These are phyloP conservation scores for Neopipo cinnamomea DNA, from an alignment of 2,113 vertebrate genomes.

Conservation along the genomic window DNA sequence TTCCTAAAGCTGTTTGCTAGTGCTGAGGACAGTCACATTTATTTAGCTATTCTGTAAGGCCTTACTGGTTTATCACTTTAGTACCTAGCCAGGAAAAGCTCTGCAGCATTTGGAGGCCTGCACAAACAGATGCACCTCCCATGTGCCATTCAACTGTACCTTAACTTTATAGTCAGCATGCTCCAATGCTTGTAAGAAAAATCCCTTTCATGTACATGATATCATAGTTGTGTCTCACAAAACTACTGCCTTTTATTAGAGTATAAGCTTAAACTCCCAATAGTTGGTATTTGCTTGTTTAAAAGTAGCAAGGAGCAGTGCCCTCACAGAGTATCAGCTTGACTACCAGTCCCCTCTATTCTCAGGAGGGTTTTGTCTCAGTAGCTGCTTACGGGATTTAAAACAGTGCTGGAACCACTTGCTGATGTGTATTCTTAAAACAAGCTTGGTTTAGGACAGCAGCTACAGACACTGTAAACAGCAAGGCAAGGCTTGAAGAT, in stretches of 20 bases:
- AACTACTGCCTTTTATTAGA: not conserved
- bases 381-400: not conserved
- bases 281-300: not conserved
- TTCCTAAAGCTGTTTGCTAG: not conserved
- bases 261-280: not conserved
- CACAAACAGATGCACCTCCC: not conserved
- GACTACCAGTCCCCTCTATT: not conserved
- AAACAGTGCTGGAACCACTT: not conserved
- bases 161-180: not conserved
- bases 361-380: not conserved
- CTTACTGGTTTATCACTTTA: not conserved
- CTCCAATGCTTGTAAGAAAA: not conserved
- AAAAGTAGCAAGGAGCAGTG: not conserved
- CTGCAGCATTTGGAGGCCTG: not conserved
- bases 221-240: not conserved
- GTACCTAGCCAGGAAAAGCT: not conserved
- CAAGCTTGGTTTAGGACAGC: not conserved
- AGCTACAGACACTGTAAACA: not conserved
- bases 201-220: fast-evolving
- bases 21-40: not conserved
- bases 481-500: not conserved
- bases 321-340: not conserved
- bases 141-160: not conserved
- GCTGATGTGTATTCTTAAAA: not conserved
- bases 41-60: not conserved